Conservation (phyloP, 2,113 vertebrate species). For the Oreocharis arfaki region DNA sequence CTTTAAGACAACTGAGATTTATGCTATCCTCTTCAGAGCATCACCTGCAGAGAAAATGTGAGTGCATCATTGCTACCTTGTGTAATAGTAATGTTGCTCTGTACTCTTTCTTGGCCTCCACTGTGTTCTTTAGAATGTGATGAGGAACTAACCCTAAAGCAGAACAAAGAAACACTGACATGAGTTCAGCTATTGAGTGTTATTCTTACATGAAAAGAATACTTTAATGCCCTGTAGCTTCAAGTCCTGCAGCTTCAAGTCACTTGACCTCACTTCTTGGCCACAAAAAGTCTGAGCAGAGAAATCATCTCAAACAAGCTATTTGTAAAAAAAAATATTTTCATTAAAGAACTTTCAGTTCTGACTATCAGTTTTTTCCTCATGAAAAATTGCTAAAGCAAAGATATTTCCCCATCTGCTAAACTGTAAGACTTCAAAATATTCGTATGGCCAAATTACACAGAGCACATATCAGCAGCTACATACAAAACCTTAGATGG, state of each 20-base stretch:
- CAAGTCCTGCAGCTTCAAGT: background rate
- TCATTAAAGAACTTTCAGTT: background rate
- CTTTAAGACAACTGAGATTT: background rate
- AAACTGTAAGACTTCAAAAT: background rate
- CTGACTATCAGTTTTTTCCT: background rate
- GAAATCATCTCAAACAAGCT: background rate
- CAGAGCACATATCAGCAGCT: background rate
- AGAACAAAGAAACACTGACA: background rate
- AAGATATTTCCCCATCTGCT: background rate
- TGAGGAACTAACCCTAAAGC: background rate
- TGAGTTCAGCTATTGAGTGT: background rate
- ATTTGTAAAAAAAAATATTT: background rate
- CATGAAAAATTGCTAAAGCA: background rate
- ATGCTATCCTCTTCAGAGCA: background rate
- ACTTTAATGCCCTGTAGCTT: background rate
- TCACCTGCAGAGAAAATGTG: background rate
- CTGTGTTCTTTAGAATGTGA: background rate
- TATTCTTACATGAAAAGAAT: background rate
- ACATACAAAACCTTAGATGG: background rate
- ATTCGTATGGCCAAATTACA: background rate
- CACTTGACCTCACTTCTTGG: background rate
- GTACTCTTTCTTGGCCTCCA: background rate
- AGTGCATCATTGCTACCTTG: background rate
- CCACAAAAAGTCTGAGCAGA: background rate
- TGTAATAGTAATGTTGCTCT: background rate